Base-by-base conservation (phyloP, 2,888 invertebrate genomes). In the Eueremaeus valkanovi region DNA sequence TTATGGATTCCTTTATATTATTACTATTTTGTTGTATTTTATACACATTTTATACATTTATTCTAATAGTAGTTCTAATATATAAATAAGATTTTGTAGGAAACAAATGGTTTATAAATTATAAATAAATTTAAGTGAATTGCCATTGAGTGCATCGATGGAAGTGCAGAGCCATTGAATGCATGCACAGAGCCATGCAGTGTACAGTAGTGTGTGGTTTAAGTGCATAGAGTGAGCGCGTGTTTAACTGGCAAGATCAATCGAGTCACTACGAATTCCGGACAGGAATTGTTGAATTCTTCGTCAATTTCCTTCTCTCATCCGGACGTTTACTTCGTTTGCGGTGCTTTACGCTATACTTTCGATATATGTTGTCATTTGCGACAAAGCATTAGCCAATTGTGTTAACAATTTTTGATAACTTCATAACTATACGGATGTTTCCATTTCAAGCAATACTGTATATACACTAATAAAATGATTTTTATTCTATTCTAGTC, bases 211-310 rank as follows among this genome's bases (percentile, higher is more conserved):
- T n/a, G n/a, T n/a, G n/a, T n/a, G n/a, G n/a, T n/a, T n/a, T n/a
- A n/a, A 29, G 61, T 58, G 29, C 5, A 27, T 6, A 24, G 8
- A 5, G 24, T 58, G 27, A 29, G 61, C 18, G 63, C n/a, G 31
- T 63, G 63, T 49, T 72, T 49, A n/a, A 33, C 33, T 33, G 24
- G 6, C 40, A 24, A 72, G 42, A 55, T 72, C 72, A 72, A 72
- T 72, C 21, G 49, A 72, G 40, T 72, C 9, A 66, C 49, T 72
- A 55, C 51, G 49, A 49, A 72, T 72, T 72, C 72, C 72, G 49
- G 72, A 36, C 68, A 45, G 72, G 72, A 72, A 72, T 72, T 24
- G 72, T 72, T 49, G 72, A 72, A 72, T 72, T 72, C 49, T 45
- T 49, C 51, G 51, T 55, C 72, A 72, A 72, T 72, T 72, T 72